phyloP scores from a whole-genome alignment of 2,888 invertebrate species.

The Apamea crenata region DNA sequence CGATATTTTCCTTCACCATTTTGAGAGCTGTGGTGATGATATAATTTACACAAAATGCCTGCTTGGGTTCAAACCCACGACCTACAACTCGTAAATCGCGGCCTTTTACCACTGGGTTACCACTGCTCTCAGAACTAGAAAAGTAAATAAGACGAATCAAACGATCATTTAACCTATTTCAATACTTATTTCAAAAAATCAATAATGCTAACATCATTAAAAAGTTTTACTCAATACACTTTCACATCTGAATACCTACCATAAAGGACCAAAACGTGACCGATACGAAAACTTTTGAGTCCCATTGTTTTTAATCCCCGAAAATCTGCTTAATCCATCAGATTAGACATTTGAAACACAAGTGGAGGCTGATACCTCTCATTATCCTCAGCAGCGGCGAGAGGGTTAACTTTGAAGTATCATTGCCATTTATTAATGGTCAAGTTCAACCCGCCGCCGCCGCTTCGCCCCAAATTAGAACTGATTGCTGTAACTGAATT shows the following conservation, averaged over 20 bases:
- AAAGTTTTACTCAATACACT: neutral
- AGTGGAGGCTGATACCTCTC: constrained; percentile 81
- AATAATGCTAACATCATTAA: neutral
- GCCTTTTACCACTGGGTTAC: too few relatives aligned
- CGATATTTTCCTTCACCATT: too few relatives aligned
- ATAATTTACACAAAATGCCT: too few relatives aligned
- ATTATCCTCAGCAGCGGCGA: constrained; percentile 75
- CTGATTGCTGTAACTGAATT: constrained; percentile 87
- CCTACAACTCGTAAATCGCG: too few relatives aligned
- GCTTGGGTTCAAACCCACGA: too few relatives aligned
- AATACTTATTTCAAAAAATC: neutral
- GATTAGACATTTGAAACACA: constrained; percentile 66
- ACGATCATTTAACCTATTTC: neutral
- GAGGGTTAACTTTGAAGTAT: constrained; percentile 90
- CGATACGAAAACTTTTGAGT: constrained; percentile 40
- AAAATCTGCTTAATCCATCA: constrained; percentile 61
- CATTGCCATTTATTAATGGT: constrained; percentile 90
- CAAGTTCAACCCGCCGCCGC: constrained; percentile 81
- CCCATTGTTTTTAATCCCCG: constrained; percentile 48
- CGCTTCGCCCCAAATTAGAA: constrained; percentile 80
- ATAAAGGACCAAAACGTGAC: neutral
- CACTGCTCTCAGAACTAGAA: neutral
- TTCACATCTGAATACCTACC: constrained; percentile 10
- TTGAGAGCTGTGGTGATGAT: too few relatives aligned
- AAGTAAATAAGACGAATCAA: neutral